These are phyloP conservation scores for Drosophila malerkotliana DNA, from an alignment of 1,140 invertebrate species.

Conservation along the genomic window DNA sequence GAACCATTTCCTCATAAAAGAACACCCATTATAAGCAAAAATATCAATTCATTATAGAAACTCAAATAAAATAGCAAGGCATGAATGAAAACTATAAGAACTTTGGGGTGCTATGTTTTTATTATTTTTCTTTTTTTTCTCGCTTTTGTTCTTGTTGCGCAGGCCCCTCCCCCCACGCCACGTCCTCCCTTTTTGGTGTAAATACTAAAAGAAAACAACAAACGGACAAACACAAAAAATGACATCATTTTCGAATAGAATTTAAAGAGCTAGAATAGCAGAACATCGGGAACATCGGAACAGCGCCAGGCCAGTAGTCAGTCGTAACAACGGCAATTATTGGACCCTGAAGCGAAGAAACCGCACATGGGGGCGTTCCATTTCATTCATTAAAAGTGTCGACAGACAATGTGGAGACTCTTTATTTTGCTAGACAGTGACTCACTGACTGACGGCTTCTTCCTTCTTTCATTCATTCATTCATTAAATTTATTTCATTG, in stretches of 20 bases:
- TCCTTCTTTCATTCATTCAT: slow-evolving; percentile 59
- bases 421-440: slow-evolving; percentile 32
- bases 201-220: slow-evolving; percentile 45
- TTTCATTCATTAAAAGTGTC: slow-evolving; percentile 80
- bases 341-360: slow-evolving; percentile 40
- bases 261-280: slow-evolving; percentile 59
- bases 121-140: background rate
- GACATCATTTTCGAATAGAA: slow-evolving; percentile 77
- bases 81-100: slow-evolving; percentile 76
- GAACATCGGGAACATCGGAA: background rate
- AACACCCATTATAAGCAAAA: background rate
- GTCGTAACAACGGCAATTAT: slow-evolving; percentile 44
- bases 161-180: slow-evolving; percentile 12
- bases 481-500: slow-evolving; percentile 23
- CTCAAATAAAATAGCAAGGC: slow-evolving; percentile 30
- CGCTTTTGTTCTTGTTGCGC: slow-evolving; percentile 29
- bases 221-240: slow-evolving; percentile 56
- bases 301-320: slow-evolving; percentile 41
- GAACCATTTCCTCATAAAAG: background rate
- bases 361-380: slow-evolving; percentile 60
- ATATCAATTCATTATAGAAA: slow-evolving; percentile 55
- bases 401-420: slow-evolving; percentile 69
- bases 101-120: slow-evolving; percentile 38
- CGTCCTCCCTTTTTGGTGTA: slow-evolving; percentile 13
- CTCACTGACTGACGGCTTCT: slow-evolving; percentile 20